Conservation (phyloP, 2,888 invertebrate species). For the Linyphia triangularis region DNA sequence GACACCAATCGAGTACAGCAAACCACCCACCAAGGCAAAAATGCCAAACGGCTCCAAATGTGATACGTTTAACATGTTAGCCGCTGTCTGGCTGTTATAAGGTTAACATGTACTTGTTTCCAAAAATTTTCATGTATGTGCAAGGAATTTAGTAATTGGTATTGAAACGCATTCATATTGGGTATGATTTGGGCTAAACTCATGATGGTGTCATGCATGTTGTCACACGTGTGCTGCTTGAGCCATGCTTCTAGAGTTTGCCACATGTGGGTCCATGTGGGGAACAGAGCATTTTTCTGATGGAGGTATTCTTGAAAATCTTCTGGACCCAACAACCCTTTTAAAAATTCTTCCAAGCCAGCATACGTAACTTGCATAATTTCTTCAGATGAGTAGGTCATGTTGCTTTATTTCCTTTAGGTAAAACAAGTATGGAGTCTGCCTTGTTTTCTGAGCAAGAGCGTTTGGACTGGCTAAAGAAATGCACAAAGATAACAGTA, state of each 20-base stretch:
- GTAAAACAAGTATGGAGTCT: not conserved
- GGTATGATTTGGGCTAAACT: not conserved
- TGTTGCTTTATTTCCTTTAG: too few species aligned
- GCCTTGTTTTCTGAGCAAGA: not conserved
- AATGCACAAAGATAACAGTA: too few species aligned
- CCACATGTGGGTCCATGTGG: slow-evolving; percentile 3
- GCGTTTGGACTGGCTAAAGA: too few species aligned
- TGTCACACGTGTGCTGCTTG: not conserved
- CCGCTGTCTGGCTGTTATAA: not conserved
- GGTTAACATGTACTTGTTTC: slow-evolving; percentile 27
- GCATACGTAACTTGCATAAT: not conserved
- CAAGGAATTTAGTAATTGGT: not conserved
- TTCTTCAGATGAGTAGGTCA: too few species aligned
- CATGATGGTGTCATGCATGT: not conserved
- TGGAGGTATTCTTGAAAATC: too few species aligned
- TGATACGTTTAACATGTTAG: slow-evolving; percentile 1
- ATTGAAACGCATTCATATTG: not conserved
- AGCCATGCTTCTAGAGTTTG: not conserved
- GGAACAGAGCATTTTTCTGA: too few species aligned
- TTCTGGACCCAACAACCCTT: too few species aligned
- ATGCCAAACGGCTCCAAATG: slow-evolving; percentile 16
- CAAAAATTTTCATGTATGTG: slow-evolving; percentile 21
- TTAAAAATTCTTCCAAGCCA: not conserved
- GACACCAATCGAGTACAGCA: slow-evolving; percentile 36
- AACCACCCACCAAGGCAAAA: slow-evolving; percentile 5